These are phyloP conservation scores for Falcaria lacertinaria DNA, from an alignment of 2,888 invertebrate genomes.

Conservation along the genomic window DNA sequence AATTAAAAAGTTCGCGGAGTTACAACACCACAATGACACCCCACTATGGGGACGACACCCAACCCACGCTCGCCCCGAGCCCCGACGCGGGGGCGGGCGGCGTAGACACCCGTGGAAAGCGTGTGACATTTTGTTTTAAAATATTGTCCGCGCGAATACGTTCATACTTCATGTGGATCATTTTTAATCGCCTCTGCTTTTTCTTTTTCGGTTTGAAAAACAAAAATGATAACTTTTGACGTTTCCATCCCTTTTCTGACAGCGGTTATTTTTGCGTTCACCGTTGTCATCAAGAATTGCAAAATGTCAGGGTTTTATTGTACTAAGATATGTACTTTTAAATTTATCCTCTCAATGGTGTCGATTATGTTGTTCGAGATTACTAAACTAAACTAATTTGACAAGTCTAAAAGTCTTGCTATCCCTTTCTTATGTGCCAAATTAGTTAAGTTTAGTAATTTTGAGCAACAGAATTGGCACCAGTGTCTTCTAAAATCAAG, in stretches of 20 bases:
- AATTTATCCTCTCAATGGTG: neutral
- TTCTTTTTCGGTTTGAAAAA: conserved; percentile 41
- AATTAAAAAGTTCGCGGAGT: conserved; percentile 80
- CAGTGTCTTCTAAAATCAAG: no score
- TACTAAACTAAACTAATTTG: no score
- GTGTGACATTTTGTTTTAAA: conserved; percentile 80
- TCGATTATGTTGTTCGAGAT: no score
- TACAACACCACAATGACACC: conserved; percentile 79
- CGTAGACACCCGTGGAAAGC: conserved; percentile 73
- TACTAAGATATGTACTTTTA: neutral
- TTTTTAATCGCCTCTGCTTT: conserved; percentile 67
- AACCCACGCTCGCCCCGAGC: conserved; percentile 20
- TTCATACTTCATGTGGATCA: conserved; percentile 76
- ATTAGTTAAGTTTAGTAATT: no score
- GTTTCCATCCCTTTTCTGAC: conserved; percentile 20
- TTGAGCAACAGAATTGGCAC: no score
- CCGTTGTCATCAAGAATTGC: neutral
- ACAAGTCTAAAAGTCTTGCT: no score
- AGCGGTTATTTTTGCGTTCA: neutral
- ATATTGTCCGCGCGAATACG: conserved; percentile 78
- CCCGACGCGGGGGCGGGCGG: conserved; percentile 32
- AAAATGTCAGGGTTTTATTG: neutral
- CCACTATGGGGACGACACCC: conserved; percentile 24
- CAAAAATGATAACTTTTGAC: conserved; percentile 25
- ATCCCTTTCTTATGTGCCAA: no score